Conservation (phyloP, 2,113 vertebrate genomes). For the Catharus bicknelli region DNA sequence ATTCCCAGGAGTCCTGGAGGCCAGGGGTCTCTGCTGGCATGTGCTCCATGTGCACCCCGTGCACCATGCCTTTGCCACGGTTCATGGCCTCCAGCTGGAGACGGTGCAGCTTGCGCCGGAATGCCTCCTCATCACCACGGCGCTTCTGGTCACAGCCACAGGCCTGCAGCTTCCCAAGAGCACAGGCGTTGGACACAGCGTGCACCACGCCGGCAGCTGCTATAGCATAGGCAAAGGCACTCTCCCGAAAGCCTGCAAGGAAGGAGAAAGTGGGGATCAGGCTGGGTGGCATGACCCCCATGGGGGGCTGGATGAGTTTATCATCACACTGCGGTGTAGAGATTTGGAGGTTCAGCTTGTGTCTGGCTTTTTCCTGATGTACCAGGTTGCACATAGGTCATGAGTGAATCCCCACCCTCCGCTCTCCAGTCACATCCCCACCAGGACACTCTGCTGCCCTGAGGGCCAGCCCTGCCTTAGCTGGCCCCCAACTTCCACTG, state of each 20-base stretch:
- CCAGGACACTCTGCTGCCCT: neutral
- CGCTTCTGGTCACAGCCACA: conserved; percentile 93
- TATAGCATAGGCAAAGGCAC: conserved; percentile 94
- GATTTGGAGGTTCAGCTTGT: neutral
- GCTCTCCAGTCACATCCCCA: neutral
- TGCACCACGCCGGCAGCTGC: conserved; percentile 93
- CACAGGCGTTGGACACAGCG: conserved; percentile 93
- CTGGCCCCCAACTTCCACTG: neutral
- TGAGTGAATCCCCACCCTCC: rapidly evolving
- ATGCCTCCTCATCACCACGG: conserved; percentile 92
- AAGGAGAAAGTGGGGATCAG: neutral
- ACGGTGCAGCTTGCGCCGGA: conserved; percentile 89
- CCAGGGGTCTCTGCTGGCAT: conserved; percentile 83
- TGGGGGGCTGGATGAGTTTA: neutral
- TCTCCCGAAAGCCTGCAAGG: conserved; percentile 90
- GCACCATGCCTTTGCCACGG: conserved; percentile 94
- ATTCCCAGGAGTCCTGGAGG: conserved; percentile 97
- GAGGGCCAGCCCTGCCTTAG: neutral
- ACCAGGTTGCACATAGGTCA: neutral
- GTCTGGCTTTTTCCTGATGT: neutral
- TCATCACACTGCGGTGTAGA: neutral
- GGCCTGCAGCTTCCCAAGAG: conserved; percentile 93
- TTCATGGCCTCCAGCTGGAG: conserved; percentile 95
- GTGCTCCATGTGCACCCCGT: conserved; percentile 91
- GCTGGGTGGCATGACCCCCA: rapidly evolving